Base-by-base conservation (phyloP, 1,140 invertebrate species). In the Monomorium pharaonis region DNA sequence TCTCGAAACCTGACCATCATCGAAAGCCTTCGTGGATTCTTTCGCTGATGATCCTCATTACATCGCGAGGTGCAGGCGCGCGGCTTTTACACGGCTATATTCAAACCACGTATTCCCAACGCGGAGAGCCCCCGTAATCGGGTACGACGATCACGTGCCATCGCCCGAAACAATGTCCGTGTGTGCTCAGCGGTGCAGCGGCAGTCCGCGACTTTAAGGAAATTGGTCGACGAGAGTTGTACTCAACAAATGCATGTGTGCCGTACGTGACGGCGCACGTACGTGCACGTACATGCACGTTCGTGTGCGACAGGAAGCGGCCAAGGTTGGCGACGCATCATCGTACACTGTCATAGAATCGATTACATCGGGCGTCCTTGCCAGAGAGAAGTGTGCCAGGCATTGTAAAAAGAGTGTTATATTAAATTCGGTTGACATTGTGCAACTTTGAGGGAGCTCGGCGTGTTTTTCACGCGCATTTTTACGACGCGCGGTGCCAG, bases 281-380 rank as follows among this genome's bases (percentile, higher is more conserved):
- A 47, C n/a, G 62, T 44, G 30, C 24, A 47, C 56, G 69, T 72
- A 67, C 4, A 12, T 42, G 30, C 4, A 44, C 16, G 67, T 49
- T 27, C 21, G 56, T 60, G 74, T 67, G 85, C 56, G 87, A 92
- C 92, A 90, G 93, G 93, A 93, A 92, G 88, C 75, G 47, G 77
- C 80, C 91, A 92, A 93, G 93, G 93, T 69, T 91, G 70, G 70
- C 51, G 33, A 42, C 72, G 49, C 80, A 76, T 88, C 86, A 65
- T 60, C 70, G 54, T 74, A 83, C 24, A 44, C 24, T 74, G 67
- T 74, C 67, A 44, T 47, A 54, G 78, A 83, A 83, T 83, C 78
- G 67, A 83, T 83, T 74, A 74, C 78, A 44, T 83, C 78, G 2
- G 47, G 67, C 18, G 30, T 56, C 14, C 37, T 58, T 37, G 51